Percentiles rank a stretch among this genome's conserved stretches.
These are phyloP conservation scores for Periophthalmodon schlosseri DNA, from an alignment of 2,113 vertebrate species.

Conservation along the genomic window DNA sequence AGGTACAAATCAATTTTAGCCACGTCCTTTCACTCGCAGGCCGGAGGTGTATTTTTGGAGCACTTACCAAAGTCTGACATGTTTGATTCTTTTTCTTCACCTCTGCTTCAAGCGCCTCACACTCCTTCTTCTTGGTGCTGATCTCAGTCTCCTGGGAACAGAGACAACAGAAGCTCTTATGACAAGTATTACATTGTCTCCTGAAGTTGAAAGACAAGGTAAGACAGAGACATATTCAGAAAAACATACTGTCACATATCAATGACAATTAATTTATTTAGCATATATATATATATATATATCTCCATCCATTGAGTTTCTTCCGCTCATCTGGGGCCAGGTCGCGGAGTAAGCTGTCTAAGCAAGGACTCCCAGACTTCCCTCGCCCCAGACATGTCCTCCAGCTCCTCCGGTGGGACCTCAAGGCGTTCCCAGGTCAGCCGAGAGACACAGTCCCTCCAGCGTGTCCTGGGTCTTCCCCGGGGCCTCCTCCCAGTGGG, in stretches of 20 bases:
- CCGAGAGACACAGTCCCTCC: too few species aligned
- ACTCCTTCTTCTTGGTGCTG: constrained; percentile 77
- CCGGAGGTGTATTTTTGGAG: constrained; percentile 55
- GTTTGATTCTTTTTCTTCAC: constrained; percentile 81
- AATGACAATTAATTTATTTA: not conserved
- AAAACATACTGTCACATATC: constrained; percentile 3
- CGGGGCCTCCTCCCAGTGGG: too few species aligned
- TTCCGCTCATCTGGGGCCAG: too few species aligned
- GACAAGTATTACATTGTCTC: constrained; percentile 45
- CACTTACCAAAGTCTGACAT: constrained; percentile 85
- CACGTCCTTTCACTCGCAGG: constrained; percentile 51
- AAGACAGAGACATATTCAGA: constrained; percentile 28
- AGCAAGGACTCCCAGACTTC: too few species aligned
- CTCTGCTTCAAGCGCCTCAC: constrained; percentile 74
- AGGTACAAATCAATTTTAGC: constrained; percentile 67
- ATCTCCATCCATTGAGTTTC: too few species aligned
- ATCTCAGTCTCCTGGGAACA: constrained; percentile 78
- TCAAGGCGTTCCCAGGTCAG: too few species aligned
- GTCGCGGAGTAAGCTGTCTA: too few species aligned
- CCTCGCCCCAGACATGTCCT: too few species aligned
- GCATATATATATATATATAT: not conserved
- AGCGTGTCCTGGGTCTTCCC: too few species aligned
- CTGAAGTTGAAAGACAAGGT: constrained; percentile 42
- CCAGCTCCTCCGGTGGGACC: too few species aligned
- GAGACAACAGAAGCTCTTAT: constrained; percentile 30